Evolutionary conservation across 2,888 invertebrate genomes (phyloP).

Genomic region (Thysanoteuthis rhombus): DNA sequence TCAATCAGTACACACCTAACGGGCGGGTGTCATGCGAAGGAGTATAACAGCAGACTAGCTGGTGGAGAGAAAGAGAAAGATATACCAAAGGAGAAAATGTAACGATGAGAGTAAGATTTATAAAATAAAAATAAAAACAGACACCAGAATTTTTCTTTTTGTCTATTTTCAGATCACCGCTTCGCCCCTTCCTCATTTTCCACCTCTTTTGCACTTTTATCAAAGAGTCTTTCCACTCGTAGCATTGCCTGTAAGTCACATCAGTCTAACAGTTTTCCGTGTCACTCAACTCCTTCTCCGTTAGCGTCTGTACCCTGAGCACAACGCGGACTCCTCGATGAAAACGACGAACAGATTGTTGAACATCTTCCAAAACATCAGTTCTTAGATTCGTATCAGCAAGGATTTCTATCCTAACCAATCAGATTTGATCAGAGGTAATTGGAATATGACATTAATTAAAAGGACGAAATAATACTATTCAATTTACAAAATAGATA

Average conservation of each 20-base stretch:
- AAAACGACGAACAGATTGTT: constrained; percentile 26
- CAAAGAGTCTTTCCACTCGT: background rate
- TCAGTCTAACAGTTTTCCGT: background rate
- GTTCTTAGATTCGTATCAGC: constrained; percentile 25
- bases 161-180: background rate
- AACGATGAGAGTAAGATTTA: background rate
- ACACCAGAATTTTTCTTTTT: background rate
- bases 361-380: background rate
- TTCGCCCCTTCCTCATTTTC: background rate
- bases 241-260: background rate
- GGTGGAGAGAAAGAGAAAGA: background rate
- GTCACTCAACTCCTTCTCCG: background rate
- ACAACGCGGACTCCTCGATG: background rate
- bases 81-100: background rate
- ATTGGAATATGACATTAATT: background rate
- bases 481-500: background rate
- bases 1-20: background rate
- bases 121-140: too few species aligned
- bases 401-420: background rate
- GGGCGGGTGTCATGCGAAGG: constrained; percentile 12
- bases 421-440: background rate
- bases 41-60: background rate
- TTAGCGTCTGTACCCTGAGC: background rate
- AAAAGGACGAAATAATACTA: background rate
- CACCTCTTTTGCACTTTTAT: background rate